Evolutionary conservation across 2,113 vertebrate species (phyloP).

Genomic region (Atractosteus spatula): DNA sequence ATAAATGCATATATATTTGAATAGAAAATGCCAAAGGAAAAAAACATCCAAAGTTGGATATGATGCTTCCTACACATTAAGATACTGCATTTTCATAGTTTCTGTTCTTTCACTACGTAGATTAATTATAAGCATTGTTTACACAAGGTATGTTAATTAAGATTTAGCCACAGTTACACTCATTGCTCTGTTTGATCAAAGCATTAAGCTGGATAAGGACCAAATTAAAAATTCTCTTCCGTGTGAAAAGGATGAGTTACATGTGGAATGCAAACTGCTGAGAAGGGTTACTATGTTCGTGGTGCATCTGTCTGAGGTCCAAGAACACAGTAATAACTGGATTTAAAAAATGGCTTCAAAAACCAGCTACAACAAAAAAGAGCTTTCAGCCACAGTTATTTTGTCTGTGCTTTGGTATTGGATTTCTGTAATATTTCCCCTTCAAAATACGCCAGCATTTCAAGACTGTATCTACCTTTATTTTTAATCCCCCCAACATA

Average conservation of each 20-base stretch:
- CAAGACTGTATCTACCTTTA: too few relatives aligned
- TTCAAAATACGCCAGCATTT: neutral
- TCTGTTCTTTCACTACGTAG: neutral
- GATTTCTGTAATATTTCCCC: constrained; percentile 7
- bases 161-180: constrained; percentile 14
- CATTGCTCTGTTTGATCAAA: constrained; percentile 3
- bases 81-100: neutral
- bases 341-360: neutral
- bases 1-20: neutral
- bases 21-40: neutral
- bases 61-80: neutral
- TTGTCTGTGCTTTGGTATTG: neutral
- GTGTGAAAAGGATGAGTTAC: neutral
- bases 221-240: neutral
- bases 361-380: neutral
- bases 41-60: neutral
- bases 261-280: neutral
- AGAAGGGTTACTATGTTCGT: too few relatives aligned
- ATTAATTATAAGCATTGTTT: constrained; percentile 4
- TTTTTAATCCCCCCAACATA: constrained; percentile 1
- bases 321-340: neutral
- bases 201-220: constrained; percentile 8
- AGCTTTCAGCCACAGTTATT: neutral
- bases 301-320: neutral
- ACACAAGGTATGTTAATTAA: constrained; percentile 9